Evolutionary conservation across 1,140 invertebrate species (phyloP).

Genomic region (Dryas iulia): DNA sequence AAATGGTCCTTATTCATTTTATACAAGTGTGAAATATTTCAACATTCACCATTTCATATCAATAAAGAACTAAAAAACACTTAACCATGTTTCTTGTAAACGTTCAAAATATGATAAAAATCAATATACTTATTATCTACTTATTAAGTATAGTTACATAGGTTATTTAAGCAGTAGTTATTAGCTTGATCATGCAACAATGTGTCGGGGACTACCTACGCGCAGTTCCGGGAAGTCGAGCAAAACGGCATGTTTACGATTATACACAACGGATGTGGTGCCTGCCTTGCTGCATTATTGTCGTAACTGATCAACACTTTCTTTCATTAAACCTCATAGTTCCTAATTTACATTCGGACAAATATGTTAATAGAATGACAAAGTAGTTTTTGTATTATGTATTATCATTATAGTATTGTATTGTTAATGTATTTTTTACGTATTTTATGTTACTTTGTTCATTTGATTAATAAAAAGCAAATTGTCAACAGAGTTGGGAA

Average conservation of each 20-base stretch:
- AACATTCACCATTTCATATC: not conserved
- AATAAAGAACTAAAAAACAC: not conserved
- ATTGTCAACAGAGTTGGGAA: slow-evolving; percentile 89
- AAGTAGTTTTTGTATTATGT: not conserved
- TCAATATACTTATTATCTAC: not conserved
- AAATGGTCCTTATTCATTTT: not conserved
- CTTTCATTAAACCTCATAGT: slow-evolving; percentile 35
- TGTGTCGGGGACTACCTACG: slow-evolving; percentile 59
- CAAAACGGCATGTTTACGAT: slow-evolving; percentile 69
- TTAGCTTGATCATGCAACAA: slow-evolving; percentile 48
- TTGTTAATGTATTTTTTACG: not conserved
- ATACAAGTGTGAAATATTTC: not conserved
- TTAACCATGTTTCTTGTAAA: not conserved
- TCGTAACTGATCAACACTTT: slow-evolving; percentile 54
- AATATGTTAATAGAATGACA: slow-evolving; percentile 4
- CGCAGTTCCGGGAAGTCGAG: slow-evolving; percentile 69
- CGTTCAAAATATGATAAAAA: not conserved
- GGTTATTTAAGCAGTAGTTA: not conserved
- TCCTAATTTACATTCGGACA: slow-evolving; percentile 31
- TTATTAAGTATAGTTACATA: not conserved
- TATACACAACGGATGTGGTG: slow-evolving; percentile 65
- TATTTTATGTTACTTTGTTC: too few relatives aligned
- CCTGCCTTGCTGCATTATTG: slow-evolving; percentile 54
- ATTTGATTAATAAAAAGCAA: not conserved
- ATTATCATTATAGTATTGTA: not conserved